Evolutionary conservation across 2,113 vertebrate species (phyloP), one percentile per base, ranked within the genome.

Genomic region (Riparia riparia): DNA sequence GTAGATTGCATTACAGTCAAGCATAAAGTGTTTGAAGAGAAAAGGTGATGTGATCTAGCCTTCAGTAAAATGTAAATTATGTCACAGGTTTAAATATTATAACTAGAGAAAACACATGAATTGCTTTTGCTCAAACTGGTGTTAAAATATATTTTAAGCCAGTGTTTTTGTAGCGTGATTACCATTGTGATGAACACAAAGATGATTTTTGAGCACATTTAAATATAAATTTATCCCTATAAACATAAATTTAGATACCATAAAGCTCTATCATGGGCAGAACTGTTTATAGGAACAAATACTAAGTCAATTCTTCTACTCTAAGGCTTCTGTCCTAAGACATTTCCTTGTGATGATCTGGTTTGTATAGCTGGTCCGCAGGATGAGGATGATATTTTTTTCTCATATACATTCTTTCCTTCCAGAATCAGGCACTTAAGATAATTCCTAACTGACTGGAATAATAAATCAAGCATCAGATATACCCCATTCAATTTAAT

Each of bases 311-410:
- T 86, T 60, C 32, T 60, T 32, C 21, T 69, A 22, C 26, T 42
- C 18, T 31, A 50, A 86, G 70, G 1, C 14, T 68, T 78, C 68
- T 25, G 11, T 77, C 14, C 47, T 56, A 39, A 78, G 73, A 44
- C 2, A 20, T 28, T 91, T 80, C 45, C 8, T 1, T 0, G 0
- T 0, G 11, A 71, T 39, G n/a, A 57, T 65, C 66, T 32, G 39
- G 34, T 90, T 85, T 66, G 61, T 0, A 6, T 39, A 78, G 47
- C 37, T 81, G 31, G 5, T 51, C 47, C 24, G 29, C 42, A 42
- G 49, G 37, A 77, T 60, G 12, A 79, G 12, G 15, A 77, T 6
- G 4, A 17, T 24, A 68, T 83, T 83, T 86, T 34, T 17, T 57
- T 18, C 21, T 66, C 17, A 4, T 19, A 28, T 9, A 7, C 34